Evolutionary conservation across 2,113 vertebrate genomes (phyloP), one percentile per base, ranked within the genome.

Genomic region (Ailurus styani): DNA sequence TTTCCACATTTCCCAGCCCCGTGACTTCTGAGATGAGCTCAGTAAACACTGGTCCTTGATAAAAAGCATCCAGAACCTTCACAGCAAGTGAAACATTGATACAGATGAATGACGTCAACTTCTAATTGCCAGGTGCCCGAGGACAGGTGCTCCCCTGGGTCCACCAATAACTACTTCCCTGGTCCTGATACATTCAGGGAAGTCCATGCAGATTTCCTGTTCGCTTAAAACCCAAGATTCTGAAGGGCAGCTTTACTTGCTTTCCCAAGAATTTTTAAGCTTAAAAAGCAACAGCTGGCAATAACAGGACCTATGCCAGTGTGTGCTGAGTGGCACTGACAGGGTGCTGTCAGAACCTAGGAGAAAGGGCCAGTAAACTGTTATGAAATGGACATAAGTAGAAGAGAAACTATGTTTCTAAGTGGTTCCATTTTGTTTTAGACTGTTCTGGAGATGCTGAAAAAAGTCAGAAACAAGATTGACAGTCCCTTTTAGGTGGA

Each of bases 51-150:
- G 12, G 68, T 93, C 70, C 66, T 54, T 47, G 60, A 93, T 66
- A 42, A 96, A 93, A 97, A 90, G 4, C 52, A 25, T 55, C 82
- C 68, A 85, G 96, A 91, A 5, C 66, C 40, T 68, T 90, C 62
- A 2, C 8, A 54, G 34, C 93, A 64, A 95, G 40, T 54, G 96
- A 55, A 96, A 96, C 60, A 15, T 60, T 47, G 83, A 54, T 93
- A 4, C 45, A 52, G 82, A 34, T 20, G 29, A 96, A 64, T 42
- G 47, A 17, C 68, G 96, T 88, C 52, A 72, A 34, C 20, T 91
- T 90, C 96, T 40, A 9, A 50, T 83, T 54, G 45, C 62, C 75
- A 90, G 93, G 47, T 5, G 52, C 2, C 66, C 37, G 54, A 78
- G 17, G 90, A 93, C 18, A 31, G 75, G 66, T 5, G 37, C 90